Base-by-base conservation (phyloP, 2,888 invertebrate genomes). In the Pterostichus madidus region DNA sequence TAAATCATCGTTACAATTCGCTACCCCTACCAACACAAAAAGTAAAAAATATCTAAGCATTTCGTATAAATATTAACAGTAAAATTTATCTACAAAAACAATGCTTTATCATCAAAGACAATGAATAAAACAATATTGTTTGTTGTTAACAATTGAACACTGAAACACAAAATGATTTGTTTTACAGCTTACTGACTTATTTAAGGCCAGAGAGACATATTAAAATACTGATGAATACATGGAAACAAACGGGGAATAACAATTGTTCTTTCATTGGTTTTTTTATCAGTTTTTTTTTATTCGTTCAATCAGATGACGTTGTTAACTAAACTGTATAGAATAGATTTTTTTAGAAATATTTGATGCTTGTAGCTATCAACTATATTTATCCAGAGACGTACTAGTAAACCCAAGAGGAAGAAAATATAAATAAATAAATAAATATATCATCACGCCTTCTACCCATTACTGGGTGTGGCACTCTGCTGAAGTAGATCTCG, bases 281-380 rank as follows among this genome's bases (percentile, higher is more conserved):
- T 59, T 64, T 64, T 64, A 64, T 64, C 64, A 39, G 35, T 56
- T 17, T 64, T 3, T 32, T 64, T 35, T 64, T 59, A 31, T 59
- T 49, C 49, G 64, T 35, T 64, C 3, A 2, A 64, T 64, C 64
- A 35, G 13, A 64, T 64, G 64, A 24, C 24, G 24, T 64, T 6
- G 13, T 49, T 49, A n/a, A 8, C 8, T 39, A 39, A 39, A 39
- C 39, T 7, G 6, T 39, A 7, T 6, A 39, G 39, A 5, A 39
- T 39, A 8, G 3, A 39, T 39, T 39, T 39, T 39, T 39, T 39
- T 39, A 8, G 24, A 24, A 39, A 39, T 39, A 7, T 39, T 39
- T 39, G 39, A 7, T 39, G 39, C 5, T 24, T 24, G 3, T 24
- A 24, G 24, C 39, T 3, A 39, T 39, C 5, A 39, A 39, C 6